A percentile compares a stretch with the other conserved stretches of the same genome.
These are phyloP conservation scores for Phaethornis superciliosus DNA, from an alignment of 2,113 vertebrate species.

Conservation along the genomic window DNA sequence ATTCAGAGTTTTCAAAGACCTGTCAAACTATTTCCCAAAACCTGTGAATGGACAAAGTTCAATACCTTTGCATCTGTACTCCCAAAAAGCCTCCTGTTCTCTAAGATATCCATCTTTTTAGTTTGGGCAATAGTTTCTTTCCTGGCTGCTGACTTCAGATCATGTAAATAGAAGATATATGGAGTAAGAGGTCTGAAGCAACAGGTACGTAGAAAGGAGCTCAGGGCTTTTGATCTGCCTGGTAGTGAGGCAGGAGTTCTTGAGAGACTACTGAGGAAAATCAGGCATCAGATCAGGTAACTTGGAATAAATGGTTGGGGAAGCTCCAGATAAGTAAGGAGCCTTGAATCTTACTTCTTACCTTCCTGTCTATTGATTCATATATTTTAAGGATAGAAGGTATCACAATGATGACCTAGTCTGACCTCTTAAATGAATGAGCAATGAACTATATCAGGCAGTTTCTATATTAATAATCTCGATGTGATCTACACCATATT, in stretches of 20 bases:
- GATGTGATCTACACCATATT: not conserved
- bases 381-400: not conserved
- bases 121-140: not conserved
- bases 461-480: not conserved
- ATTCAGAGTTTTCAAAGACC: not conserved
- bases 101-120: not conserved
- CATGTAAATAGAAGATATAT: not conserved
- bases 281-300: not conserved
- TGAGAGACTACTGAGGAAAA: not conserved
- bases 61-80: not conserved
- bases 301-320: not conserved
- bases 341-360: not conserved
- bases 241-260: not conserved
- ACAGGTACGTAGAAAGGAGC: not conserved
- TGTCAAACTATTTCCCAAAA: not conserved
- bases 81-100: not conserved
- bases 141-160: not conserved
- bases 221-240: not conserved
- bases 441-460: not conserved
- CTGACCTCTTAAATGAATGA: not conserved
- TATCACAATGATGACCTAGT: not conserved
- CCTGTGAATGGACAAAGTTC: not conserved
- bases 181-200: not conserved
- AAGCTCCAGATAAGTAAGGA: not conserved
- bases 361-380: not conserved